phyloP scores from a whole-genome alignment of 2,113 vertebrate species.

The Rostratula benghalensis region DNA sequence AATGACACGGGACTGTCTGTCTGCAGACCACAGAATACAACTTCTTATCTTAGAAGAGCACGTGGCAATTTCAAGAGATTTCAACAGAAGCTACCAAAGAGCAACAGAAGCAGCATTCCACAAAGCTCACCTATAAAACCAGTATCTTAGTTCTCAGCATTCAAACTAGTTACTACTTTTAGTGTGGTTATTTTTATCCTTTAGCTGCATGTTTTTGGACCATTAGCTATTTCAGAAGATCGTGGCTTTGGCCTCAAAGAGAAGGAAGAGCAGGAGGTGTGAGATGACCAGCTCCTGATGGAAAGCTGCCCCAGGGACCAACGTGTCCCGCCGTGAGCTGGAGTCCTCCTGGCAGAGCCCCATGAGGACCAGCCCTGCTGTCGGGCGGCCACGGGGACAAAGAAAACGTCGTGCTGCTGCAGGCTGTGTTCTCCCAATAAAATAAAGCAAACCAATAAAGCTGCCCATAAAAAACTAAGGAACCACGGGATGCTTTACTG shows the following conservation, averaged over 20 bases:
- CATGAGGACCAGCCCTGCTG: neutral
- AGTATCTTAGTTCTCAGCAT: neutral
- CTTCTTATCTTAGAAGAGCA: neutral
- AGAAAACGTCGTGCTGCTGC: neutral
- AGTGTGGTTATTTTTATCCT: neutral
- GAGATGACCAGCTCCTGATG: neutral
- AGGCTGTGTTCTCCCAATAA: neutral
- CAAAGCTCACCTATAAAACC: neutral
- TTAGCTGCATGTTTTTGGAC: neutral
- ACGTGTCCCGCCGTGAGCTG: fast-evolving
- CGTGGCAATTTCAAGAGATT: neutral
- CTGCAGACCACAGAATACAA: neutral
- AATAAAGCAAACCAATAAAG: neutral
- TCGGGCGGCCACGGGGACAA: fast-evolving
- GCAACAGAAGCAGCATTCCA: neutral
- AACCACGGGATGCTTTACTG: fast-evolving
- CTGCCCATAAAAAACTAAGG: neutral
- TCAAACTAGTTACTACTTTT: neutral
- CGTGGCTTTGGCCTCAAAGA: neutral
- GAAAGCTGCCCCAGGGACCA: neutral
- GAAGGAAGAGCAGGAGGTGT: neutral
- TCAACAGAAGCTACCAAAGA: neutral
- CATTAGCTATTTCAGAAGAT: neutral
- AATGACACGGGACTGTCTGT: neutral
- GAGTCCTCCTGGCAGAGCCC: fast-evolving